Conservation (phyloP, 2,113 vertebrate genomes). For the Bolborhynchus lineola region DNA sequence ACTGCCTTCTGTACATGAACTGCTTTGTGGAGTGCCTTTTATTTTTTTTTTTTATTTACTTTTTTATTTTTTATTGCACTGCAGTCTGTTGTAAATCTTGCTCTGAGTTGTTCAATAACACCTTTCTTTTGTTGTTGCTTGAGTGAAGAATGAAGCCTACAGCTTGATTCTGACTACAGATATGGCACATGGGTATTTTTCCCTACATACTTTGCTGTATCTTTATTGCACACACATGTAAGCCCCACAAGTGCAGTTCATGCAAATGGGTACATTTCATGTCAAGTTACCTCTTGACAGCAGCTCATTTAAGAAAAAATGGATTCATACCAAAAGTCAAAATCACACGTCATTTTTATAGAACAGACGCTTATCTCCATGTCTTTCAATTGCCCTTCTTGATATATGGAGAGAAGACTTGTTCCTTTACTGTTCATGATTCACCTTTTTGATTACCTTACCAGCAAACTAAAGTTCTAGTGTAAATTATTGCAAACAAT, state of each 20-base stretch:
- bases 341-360: neutral
- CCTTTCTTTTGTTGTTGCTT: neutral
- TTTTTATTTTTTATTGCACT: neutral
- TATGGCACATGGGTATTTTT: neutral
- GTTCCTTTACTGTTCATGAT: neutral
- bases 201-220: neutral
- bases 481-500: neutral
- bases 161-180: constrained; percentile 45
- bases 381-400: neutral
- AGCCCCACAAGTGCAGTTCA: neutral
- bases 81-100: constrained; percentile 36
- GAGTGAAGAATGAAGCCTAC: constrained; percentile 29
- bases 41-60: neutral
- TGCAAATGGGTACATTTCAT: neutral
- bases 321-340: neutral
- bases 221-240: neutral
- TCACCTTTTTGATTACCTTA: neutral
- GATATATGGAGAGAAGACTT: neutral
- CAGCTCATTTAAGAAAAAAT: neutral
- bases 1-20: constrained; percentile 13
- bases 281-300: neutral
- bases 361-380: neutral
- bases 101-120: constrained; percentile 20
- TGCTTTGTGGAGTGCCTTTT: neutral
- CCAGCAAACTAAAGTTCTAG: neutral